Evolutionary conservation across 2,797 vertebrate species (phyloP), one percentile per base, ranked within the genome.

Genomic region (Gephyroberyx darwinii): DNA sequence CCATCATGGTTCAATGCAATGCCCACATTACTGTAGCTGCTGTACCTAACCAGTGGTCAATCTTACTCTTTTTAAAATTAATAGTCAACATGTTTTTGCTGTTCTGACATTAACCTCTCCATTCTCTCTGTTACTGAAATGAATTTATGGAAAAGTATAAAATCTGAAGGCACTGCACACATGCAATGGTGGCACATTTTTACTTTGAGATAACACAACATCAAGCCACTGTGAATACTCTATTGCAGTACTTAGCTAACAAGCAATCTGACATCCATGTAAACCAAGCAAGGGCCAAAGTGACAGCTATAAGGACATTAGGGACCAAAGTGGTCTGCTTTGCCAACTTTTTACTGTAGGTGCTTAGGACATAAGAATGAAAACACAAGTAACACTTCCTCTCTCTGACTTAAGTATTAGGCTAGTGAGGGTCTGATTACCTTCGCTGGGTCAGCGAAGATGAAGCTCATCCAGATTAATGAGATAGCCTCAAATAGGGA

Each of bases 61-160:
- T 52, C 19, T 52, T 35, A 30, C 1, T 48, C 17, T 60, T 50
- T 17, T 19, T 45, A 17, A 30, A 50, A 30, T 22, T 9, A 39
- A 51, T 50, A 26, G 43, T 45, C 16, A 16, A 45, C 43, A 52
- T 47, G 4, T n/a, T 53, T 69, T 48, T 35, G 17, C 13, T 47
- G 16, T 5, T 4, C 35, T 20, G 45, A 30, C 8, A 45, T 13
- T 19, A 16, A 51, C 12, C 41, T 41, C 9, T 47, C 9, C 39
- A 41, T 20, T 68, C 5, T 59, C 20, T 1, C 43, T 67, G 26
- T 10, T 55, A 31, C 63, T 59, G 37, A 43, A 48, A 55, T 43
- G 22, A 7, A 54, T 54, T 33, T 55, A 43, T 39, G 37, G 8
- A 39, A 39, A 13, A 13, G 4, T 12, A 14, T 41, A 4, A 41